phyloP scores from a whole-genome alignment of 2,113 vertebrate genomes.

The Dermatemys mawii region DNA sequence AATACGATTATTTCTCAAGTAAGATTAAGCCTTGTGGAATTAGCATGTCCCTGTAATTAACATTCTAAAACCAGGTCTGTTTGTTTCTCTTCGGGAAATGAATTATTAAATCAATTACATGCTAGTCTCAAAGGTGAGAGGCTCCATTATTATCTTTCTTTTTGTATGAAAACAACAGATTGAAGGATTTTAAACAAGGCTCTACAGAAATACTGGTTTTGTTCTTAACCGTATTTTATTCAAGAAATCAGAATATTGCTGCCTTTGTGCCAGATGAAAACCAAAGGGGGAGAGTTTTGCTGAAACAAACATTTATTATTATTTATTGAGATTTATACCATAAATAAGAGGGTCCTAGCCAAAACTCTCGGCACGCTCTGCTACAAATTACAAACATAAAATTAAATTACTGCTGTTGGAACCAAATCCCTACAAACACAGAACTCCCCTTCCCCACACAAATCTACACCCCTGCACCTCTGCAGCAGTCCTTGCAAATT shows the following conservation, averaged over 20 bases:
- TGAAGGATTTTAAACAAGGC: fast-evolving
- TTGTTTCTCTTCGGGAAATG: not conserved
- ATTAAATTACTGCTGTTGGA: not conserved
- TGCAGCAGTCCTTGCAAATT: not conserved
- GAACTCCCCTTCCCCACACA: not conserved
- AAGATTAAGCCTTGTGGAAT: not conserved
- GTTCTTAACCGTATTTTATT: not conserved
- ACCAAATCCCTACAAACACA: not conserved
- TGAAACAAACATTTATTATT: not conserved
- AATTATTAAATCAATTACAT: not conserved
- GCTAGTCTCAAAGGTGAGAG: fast-evolving
- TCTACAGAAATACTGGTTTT: fast-evolving
- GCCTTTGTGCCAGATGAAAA: not conserved
- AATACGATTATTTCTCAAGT: not conserved
- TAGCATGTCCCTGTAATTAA: not conserved
- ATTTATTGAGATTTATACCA: not conserved
- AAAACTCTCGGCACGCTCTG: not conserved
- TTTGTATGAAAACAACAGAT: not conserved
- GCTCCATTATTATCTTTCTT: fast-evolving
- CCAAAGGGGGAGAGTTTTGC: not conserved
- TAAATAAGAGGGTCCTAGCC: not conserved
- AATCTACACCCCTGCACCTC: not conserved
- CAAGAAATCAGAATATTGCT: not conserved
- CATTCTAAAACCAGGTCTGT: not conserved
- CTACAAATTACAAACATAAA: not conserved